A percentile compares a stretch with the other conserved stretches of the same genome.
These are phyloP conservation scores for Mystacides longicornis DNA, from an alignment of 2,888 invertebrate genomes.

Conservation along the genomic window DNA sequence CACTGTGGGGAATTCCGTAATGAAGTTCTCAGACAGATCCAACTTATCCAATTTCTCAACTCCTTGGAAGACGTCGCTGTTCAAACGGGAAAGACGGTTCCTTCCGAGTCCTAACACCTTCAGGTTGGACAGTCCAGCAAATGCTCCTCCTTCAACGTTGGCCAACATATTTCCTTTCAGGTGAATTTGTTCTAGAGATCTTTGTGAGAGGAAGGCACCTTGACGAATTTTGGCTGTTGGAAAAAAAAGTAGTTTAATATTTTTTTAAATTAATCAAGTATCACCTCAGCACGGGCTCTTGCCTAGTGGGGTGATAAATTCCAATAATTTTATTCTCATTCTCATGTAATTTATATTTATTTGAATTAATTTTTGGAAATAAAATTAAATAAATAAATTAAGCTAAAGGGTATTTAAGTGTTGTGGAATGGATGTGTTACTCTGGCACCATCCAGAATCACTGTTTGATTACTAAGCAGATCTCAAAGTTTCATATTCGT, in stretches of 20 bases:
- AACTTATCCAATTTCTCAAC: conserved; percentile 68
- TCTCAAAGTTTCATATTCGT: too few relatives aligned
- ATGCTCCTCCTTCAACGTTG: conserved; percentile 67
- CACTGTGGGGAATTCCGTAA: conserved; percentile 71
- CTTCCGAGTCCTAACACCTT: conserved; percentile 65
- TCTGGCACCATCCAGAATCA: too few relatives aligned
- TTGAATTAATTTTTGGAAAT: too few relatives aligned
- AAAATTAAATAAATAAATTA: too few relatives aligned
- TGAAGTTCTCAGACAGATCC: conserved; percentile 81
- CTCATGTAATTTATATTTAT: too few relatives aligned
- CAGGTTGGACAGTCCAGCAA: conserved; percentile 59
- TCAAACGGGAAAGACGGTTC: conserved; percentile 72
- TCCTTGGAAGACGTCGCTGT: conserved; percentile 78
- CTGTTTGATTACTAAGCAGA: too few relatives aligned
- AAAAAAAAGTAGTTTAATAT: conserved; percentile 1
- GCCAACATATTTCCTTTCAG: conserved; percentile 72
- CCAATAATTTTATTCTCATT: too few relatives aligned
- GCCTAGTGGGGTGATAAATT: too few relatives aligned
- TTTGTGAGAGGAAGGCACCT: conserved; percentile 63
- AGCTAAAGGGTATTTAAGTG: too few relatives aligned
- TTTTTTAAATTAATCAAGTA: too few relatives aligned
- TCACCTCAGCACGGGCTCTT: too few relatives aligned
- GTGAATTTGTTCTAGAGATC: conserved; percentile 65
- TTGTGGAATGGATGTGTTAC: too few relatives aligned
- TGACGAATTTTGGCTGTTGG: conserved; percentile 56